Evolutionary conservation across 2,113 vertebrate species (phyloP), one percentile per base, ranked within the genome.

Genomic region (Plotosus lineatus): DNA sequence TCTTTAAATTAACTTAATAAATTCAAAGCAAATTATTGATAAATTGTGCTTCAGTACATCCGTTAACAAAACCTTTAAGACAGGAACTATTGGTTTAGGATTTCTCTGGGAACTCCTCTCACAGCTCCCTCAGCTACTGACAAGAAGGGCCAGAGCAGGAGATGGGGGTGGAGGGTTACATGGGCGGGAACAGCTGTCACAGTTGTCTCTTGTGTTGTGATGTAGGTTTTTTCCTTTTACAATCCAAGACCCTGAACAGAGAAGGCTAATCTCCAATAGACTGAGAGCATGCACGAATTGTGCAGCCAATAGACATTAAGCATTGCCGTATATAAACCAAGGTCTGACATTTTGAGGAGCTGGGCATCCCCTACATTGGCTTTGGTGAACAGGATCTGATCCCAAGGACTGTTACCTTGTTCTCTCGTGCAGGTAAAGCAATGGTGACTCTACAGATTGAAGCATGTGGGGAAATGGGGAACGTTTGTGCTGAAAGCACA

Each of bases 341-440:
- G 83, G 89, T 87, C 84, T 86, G 66, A 88, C 89, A 86, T 88
- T 86, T 92, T 89, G 81, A 77, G 90, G 83, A 91, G 89, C 89
- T 92, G 93, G 93, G 93, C 92, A 88, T 92, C 92, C 87, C 93
- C 83, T 92, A 91, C 88, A 92, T 90, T 86, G 89, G 87, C 89
- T 88, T 92, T 88, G 92, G 92, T 92, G 90, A 83, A 92, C 90
- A 94, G 91, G 92, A 93, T 89, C 90, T 93, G 93, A 94, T 94
- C 93, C 93, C 93, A 77, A 92, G 92, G 93, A 91, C 88, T 92
- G 90, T 93, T 93, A 91, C 91, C 73, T 86, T 88, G 90, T 91
- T 92, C 91, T 92, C 89, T 88, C 84, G 71, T 91, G 77, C 92
- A 94, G 93, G 93, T 94, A 94, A 94, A 89, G 23, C n/a, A 80